These are phyloP conservation scores for Upupa epops DNA, from an alignment of 2,113 vertebrate genomes.

Conservation along the genomic window DNA sequence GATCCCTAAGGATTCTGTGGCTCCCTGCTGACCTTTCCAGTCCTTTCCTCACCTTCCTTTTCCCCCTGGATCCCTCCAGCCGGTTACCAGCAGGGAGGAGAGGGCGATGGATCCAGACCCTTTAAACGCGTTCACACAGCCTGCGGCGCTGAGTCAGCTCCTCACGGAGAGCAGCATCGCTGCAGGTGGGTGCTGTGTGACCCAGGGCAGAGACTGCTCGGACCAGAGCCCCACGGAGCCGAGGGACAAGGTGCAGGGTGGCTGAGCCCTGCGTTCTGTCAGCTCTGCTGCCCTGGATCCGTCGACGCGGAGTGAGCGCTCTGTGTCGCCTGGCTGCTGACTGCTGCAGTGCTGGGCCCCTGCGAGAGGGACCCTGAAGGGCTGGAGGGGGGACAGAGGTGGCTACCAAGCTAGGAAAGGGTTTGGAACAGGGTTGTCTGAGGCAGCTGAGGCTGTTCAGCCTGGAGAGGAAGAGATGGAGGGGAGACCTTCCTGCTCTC, in stretches of 20 bases:
- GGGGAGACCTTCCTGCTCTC: no score
- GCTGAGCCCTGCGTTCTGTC: background rate
- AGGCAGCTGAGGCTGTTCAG: no score
- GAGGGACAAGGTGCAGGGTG: background rate
- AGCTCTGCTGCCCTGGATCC: background rate
- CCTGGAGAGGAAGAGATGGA: no score
- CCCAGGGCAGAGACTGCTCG: background rate
- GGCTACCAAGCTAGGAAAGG: no score
- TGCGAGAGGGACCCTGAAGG: no score
- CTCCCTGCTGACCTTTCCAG: background rate
- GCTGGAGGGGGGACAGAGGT: no score
- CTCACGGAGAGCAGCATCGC: background rate
- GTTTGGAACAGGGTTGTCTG: no score
- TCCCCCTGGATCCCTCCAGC: background rate
- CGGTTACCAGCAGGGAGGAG: background rate
- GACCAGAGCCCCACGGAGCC: background rate
- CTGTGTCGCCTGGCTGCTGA: no score
- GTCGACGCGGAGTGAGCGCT: no score
- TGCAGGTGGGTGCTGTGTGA: constrained; percentile 37
- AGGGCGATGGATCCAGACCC: constrained; percentile 61
- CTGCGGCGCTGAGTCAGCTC: background rate
- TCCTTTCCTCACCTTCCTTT: background rate
- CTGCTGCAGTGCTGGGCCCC: no score
- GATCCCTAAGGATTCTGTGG: no score
- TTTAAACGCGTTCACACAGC: constrained; percentile 41